phyloP scores from a whole-genome alignment of 2,797 vertebrate species.

The Morus bassanus region DNA sequence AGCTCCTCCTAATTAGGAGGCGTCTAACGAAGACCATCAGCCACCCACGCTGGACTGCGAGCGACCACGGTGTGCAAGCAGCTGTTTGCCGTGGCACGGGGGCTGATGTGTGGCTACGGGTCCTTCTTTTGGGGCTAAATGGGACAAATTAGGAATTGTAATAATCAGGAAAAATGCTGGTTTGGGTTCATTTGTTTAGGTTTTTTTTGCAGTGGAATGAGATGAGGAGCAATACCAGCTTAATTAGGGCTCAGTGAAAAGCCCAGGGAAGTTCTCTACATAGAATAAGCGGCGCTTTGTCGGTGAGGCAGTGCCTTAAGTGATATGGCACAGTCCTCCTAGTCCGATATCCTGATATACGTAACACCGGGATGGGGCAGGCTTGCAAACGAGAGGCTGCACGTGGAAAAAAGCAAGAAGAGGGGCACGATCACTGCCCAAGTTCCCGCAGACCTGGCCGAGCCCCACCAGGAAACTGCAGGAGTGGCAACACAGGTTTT shows the following conservation, averaged over 20 bases:
- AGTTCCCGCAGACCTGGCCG: accelerated
- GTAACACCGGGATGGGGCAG: accelerated
- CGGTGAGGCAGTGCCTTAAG: background rate
- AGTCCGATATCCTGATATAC: background rate
- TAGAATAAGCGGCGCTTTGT: accelerated
- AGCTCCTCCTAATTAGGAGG: background rate
- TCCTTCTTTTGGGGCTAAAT: background rate
- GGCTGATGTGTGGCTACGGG: accelerated
- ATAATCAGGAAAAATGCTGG: background rate
- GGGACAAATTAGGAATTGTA: background rate
- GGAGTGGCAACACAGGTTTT: background rate
- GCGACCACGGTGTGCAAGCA: accelerated
- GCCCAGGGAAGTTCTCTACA: accelerated
- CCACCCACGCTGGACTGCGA: accelerated
- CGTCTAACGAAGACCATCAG: background rate
- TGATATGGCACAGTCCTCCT: background rate
- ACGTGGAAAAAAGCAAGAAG: accelerated
- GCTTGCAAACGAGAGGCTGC: background rate
- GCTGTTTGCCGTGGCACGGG: accelerated
- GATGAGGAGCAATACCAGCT: background rate
- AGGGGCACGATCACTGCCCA: accelerated
- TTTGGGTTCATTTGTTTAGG: too few relatives aligned
- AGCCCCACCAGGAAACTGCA: accelerated
- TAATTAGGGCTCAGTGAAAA: background rate
- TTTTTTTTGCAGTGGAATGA: background rate